Evolutionary conservation across 2,113 vertebrate genomes (phyloP), one percentile per base, ranked within the genome.

Genomic region (Eupsittula cactorum): DNA sequence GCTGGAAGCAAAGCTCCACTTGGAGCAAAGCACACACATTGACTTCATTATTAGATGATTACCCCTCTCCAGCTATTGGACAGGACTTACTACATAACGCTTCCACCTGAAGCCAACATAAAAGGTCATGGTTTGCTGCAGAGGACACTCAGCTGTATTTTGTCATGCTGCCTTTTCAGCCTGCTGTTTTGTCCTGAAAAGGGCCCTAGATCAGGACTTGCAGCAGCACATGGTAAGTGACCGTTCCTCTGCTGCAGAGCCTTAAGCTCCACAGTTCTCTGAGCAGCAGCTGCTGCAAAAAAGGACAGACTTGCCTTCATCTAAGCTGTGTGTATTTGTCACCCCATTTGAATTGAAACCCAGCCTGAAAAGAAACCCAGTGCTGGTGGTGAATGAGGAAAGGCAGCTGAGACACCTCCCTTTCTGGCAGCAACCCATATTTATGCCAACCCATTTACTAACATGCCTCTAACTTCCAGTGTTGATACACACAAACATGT

Each of bases 11-110:
- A 81, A 86, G n/a, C 6, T 39, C 31, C 49, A 28, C 42, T 50
- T n/a, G 16, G 89, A 78, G 50, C 27, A 71, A 33, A 1, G 1
- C 25, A 64, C 0, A 0, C 25, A 88, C 0, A 0, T 42, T 31
- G 5, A 67, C 59, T 75, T 86, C 37, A 29, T 37, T 80, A 44
- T 50, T 33, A 57, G 39, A 29, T 13, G 7, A 13, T 49, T 29
- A 76, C 16, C 5, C 37, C n/a, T 37, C 46, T 42, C 35, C 39
- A 82, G 37, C 41, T 25, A 7, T 5, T 52, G 13, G 50, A 63
- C 37, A 81, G 53, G 80, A 67, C 9, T 63, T 31, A 64, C 29
- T 11, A 78, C 4, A 29, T 18, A 84, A 42, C 9, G 24, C 41
- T 69, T 80, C 44, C 6, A 65, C 15, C 68, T 64, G 39, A 71